Evolutionary conservation across 2,113 vertebrate species (phyloP), one percentile per base, ranked within the genome.

Genomic region (Carassius gibelio): DNA sequence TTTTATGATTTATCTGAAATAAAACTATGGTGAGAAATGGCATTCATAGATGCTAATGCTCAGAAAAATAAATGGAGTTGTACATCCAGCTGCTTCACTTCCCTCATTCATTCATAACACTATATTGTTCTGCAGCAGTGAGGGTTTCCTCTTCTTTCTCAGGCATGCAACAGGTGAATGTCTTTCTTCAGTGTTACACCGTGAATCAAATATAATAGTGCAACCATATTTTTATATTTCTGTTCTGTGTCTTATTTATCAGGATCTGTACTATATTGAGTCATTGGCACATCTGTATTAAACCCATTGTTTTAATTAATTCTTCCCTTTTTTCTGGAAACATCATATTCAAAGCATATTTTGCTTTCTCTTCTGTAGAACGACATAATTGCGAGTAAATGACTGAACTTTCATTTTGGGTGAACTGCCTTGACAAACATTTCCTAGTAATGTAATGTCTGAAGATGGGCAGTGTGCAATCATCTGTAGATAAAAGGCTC

Each of bases 401-500:
- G 2, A 3, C 57, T 59, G 21, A 59, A 59, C 57, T 59, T n/a
- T 59, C 19, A 59, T 59, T 59, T 59, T 59, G 57, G 19, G 8
- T 59, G 57, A 59, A 59, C 21, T 59, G 9, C 57, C 8, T 55
- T 55, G 15, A 17, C 17, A 59, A 4, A 8, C 34, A 21, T 71
- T n/a, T 11, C 8, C 8, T 42, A 17, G 68, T 71, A 21, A 42
- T 21, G 26, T 19, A 36, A 36, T 45, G 77, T 23, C 1, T 8
- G 45, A 4, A 23, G 69, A 81, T 52, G 26, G 55, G 15, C 69
- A 50, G 52, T 61, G 79, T 87, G 72, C 42, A 15, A 0, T 38
- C 30, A 50, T 48, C 80, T 64, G 61, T 77, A 57, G 55, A 64
- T 66, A 45, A 74, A 62, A 45, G 26, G 57, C 45, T 69, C 68